phyloP scores from a whole-genome alignment of 2,113 vertebrate species.

The Triplophysa dalaica region DNA sequence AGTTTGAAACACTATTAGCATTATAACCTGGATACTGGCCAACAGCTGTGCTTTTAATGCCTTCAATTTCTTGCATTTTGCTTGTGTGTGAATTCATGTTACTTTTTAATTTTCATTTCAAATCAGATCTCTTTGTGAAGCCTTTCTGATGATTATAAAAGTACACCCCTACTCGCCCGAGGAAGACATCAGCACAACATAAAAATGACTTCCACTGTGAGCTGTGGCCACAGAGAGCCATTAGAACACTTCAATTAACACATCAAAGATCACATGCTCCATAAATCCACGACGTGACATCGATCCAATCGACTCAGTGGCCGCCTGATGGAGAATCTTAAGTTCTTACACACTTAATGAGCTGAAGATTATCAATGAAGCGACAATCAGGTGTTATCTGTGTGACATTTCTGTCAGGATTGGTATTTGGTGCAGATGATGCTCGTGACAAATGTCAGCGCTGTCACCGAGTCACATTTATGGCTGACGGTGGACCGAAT shows the following conservation, averaged over 20 bases:
- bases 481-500: slow-evolving; percentile 65
- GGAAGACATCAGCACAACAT: slow-evolving; percentile 35
- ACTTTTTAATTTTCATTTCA: no score
- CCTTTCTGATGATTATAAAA: no score
- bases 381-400: slow-evolving; percentile 75
- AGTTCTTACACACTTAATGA: slow-evolving; percentile 70
- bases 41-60: no score
- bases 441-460: slow-evolving; percentile 92
- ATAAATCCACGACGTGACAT: slow-evolving; percentile 60
- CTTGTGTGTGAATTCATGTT: no score
- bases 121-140: neutral
- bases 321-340: slow-evolving; percentile 46
- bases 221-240: slow-evolving; percentile 19
- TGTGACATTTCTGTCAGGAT: slow-evolving; percentile 95
- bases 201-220: slow-evolving; percentile 10
- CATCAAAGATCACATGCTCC: slow-evolving; percentile 62
- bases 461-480: slow-evolving; percentile 91
- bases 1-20: no score
- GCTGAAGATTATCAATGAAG: slow-evolving; percentile 81
- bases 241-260: slow-evolving; percentile 57
- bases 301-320: slow-evolving; percentile 31
- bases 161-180: neutral
- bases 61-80: no score
- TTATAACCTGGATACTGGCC: no score
- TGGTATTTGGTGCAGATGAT: slow-evolving; percentile 91